Percentiles rank a stretch among this genome's conserved stretches.
Evolutionary conservation across 2,113 vertebrate species (phyloP).

Genomic region (Gavialis gangeticus): DNA sequence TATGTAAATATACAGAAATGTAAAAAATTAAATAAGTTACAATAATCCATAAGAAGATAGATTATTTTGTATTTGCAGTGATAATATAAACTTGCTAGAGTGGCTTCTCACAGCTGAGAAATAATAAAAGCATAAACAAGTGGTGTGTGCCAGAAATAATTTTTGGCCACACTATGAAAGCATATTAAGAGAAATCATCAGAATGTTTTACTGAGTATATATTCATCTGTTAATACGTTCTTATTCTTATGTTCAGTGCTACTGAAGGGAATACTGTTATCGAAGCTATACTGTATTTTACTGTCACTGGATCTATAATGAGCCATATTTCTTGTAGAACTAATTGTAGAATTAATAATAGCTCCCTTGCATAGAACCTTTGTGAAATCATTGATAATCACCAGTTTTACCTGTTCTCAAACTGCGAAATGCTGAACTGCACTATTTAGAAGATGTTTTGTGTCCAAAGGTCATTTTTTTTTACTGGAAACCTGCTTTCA

Average conservation of each 20-base stretch:
- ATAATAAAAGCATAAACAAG: background rate
- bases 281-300: background rate
- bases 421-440: background rate
- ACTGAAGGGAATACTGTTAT: background rate
- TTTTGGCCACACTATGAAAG: accelerated
- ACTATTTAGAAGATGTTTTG: background rate
- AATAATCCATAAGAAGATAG: background rate
- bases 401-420: background rate
- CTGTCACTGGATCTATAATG: background rate
- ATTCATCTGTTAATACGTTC: background rate
- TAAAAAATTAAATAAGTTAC: accelerated
- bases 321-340: background rate
- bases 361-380: background rate
- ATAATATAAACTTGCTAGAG: accelerated
- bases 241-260: background rate
- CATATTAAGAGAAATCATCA: background rate
- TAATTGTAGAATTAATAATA: background rate
- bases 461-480: background rate
- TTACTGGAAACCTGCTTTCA: background rate
- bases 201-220: background rate
- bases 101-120: accelerated
- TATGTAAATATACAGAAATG: accelerated
- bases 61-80: background rate
- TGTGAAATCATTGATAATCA: background rate
- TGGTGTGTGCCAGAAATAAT: background rate